These are phyloP conservation scores for Chrysopa pallens DNA, from an alignment of 1,140 invertebrate genomes.

Conservation along the genomic window DNA sequence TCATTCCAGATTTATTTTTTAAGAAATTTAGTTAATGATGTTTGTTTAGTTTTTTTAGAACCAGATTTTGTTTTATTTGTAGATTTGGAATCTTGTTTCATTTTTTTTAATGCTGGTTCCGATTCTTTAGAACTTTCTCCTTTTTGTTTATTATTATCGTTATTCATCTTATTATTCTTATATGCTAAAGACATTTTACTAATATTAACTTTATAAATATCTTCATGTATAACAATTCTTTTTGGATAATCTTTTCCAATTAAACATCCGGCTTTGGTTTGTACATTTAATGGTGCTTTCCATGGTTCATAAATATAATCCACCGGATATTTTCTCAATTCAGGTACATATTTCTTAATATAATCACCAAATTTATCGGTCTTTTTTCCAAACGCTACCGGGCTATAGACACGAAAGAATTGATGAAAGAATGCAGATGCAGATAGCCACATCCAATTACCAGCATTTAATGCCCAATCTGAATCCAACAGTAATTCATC, in stretches of 20 bases:
- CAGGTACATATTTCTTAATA: constrained; percentile 53
- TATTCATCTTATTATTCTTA: constrained; percentile 26
- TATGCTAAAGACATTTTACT: constrained; percentile 35
- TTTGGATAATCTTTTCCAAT: constrained; percentile 52
- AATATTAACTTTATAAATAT: constrained; percentile 43
- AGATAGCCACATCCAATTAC: constrained; percentile 67
- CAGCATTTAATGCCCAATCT: constrained; percentile 60
- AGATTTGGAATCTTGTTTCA: neutral
- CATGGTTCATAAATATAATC: constrained; percentile 61
- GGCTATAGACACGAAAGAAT: constrained; percentile 56
- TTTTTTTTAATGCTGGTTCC: neutral
- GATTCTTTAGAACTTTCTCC: neutral
- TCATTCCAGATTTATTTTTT: neutral
- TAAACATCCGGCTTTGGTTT: constrained; percentile 47
- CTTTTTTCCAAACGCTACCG: constrained; percentile 55
- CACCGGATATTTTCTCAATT: constrained; percentile 43
- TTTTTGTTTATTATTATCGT: constrained; percentile 5
- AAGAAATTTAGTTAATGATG: neutral
- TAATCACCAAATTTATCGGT: constrained; percentile 52
- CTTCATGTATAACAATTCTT: constrained; percentile 52
- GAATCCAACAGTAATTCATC: constrained; percentile 54
- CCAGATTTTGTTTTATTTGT: neutral
- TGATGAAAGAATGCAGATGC: constrained; percentile 61
- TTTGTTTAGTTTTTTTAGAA: too few relatives aligned
- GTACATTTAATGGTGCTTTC: constrained; percentile 47